Base-by-base conservation (phyloP, 2,113 vertebrate species). In the Cairina moschata region DNA sequence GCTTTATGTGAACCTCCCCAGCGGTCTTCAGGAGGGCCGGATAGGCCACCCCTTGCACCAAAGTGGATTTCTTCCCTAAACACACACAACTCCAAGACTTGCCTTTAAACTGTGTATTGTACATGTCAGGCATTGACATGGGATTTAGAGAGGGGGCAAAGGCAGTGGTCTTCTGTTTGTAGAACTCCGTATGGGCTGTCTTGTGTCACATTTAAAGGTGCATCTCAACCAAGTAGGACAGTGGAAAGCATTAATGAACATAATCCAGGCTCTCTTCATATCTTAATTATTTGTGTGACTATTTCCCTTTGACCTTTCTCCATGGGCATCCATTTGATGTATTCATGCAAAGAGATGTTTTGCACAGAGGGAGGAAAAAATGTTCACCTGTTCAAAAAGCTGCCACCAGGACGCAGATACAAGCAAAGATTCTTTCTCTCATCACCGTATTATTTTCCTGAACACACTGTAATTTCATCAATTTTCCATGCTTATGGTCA, bases 381-480 rank as follows among this genome's bases (percentile, higher is more conserved):
- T 89, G 96, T 98, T 98, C 98, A 99, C 98, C 98, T 98, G 98
- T 98, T 98, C 92, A 80, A 92, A 98, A 96, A 98, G 97, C 97
- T 97, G 97, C 98, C 97, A 98, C 97, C 97, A 97, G 98, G 96
- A 97, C 36, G 11, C 93, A 96, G 95, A 97, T 96, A 97, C 96
- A 97, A 97, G 97, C 96, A 67, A 91, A 93, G 92, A 93, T 93
- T 95, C 96, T 98, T 97, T 95, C 97, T 97, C 96, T 98, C 96
- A 96, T 97, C 93, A 25, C 93, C 48, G 44, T 91, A 95, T 98
- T 97, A 98, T 98, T 98, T 98, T 97, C 92, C 96, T 97, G 97
- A 97, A 97, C 98, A 97, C 97, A 97, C 96, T 98, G 98, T 97
- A 98, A 98, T 98, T 98, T 98, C 97, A 98, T 97, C 98, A 97